Evolutionary conservation across 2,888 invertebrate species (phyloP), one percentile per base, ranked within the genome.

Genomic region (Lasioglossum villosulum): DNA sequence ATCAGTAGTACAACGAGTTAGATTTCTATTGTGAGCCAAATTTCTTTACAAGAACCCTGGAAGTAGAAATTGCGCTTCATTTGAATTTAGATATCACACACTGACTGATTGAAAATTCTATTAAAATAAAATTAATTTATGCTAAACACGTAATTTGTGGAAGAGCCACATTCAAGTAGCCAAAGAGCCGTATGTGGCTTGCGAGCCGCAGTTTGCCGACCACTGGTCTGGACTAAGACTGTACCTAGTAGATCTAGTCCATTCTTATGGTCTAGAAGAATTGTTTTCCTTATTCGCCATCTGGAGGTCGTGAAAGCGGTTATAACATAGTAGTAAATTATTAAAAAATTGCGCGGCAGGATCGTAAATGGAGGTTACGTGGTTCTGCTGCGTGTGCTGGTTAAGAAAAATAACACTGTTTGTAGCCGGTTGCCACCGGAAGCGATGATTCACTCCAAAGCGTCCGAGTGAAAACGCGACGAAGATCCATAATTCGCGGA

Each of bases 401-500:
- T 70, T 70, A 74, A 78, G 78, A 77, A 75, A 76, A 81, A 70
- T 75, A 73, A 56, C 63, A 34, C 48, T 37, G 66, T 78, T 45
- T 72, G 73, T 74, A 66, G 73, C 37, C 8, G 45, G 19, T n/a
- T 8, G 63, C 27, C 45, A 72, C 48, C 86, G 89, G 89, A 89
- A 90, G 71, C 72, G 84, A 75, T 89, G 89, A 90, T 83, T 90
- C 90, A 89, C 75, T 83, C 16, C 5, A 27, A 45, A 80, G 76
- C 77, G 56, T 78, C 56, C 80, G 78, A 83, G 90, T 87, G 90
- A 87, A 87, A 89, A 88, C 52, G 34, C 68, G 27, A 34, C 48
- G 52, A 37, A 14, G 72, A 73, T 78, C 74, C 66, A 45, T 73
- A n/a, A 42, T 68, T 27, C 30, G 48, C 66, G 45, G 78, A 63